Evolutionary conservation across 2,113 vertebrate species (phyloP).

Genomic region (Mungos mungo): DNA sequence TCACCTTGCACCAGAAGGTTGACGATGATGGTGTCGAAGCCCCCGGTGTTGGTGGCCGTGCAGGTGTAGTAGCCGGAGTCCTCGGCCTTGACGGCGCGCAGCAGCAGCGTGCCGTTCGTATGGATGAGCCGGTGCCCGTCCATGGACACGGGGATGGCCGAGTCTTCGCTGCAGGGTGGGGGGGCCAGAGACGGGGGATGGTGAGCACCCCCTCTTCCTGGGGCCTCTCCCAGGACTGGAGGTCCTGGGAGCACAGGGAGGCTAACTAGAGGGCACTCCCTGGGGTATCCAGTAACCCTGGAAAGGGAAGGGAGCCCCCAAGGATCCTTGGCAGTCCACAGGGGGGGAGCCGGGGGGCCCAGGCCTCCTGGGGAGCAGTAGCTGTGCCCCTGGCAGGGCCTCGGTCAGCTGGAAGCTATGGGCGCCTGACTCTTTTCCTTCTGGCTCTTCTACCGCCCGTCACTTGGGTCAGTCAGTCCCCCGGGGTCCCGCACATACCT

Average conservation of each 20-base stretch:
- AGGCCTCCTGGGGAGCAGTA: neutral
- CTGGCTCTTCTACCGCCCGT: neutral
- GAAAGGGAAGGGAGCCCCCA: too few species aligned
- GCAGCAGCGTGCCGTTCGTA: conserved; percentile 93
- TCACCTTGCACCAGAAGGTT: conserved; percentile 98
- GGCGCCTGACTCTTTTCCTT: neutral
- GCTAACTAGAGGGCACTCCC: neutral
- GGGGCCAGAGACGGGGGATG: neutral
- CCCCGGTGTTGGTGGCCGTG: conserved; percentile 97
- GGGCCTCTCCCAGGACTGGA: neutral
- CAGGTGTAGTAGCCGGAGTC: conserved; percentile 99
- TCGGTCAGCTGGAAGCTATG: neutral
- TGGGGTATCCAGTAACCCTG: neutral
- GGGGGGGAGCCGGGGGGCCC: neutral
- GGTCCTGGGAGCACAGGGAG: neutral
- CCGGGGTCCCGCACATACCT: conserved; percentile 83
- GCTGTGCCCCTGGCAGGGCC: neutral
- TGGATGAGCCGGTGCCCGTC: conserved; percentile 96
- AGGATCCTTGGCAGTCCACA: neutral
- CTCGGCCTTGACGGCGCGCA: conserved; percentile 96
- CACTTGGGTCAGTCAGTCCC: neutral
- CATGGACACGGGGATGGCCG: conserved; percentile 92
- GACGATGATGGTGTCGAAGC: conserved; percentile 98
- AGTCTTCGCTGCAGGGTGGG: conserved; percentile 89
- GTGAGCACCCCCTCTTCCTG: neutral